Percentiles rank a stretch among this genome's conserved stretches.
phyloP scores from a whole-genome alignment of 2,888 invertebrate genomes.

The Callyntrura guangdongensis region DNA sequence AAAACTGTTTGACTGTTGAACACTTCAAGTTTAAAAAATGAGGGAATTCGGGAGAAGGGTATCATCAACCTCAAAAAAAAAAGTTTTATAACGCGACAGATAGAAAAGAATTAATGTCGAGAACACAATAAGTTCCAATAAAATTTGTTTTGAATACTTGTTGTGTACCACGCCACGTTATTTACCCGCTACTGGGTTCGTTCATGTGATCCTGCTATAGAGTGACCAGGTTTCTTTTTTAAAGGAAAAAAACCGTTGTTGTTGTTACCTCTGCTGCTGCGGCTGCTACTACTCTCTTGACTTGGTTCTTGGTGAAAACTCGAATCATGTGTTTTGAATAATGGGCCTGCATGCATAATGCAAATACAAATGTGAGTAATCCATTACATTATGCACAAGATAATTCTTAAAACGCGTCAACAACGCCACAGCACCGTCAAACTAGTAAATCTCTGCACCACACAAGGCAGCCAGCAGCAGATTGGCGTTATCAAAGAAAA shows the following conservation, averaged over 20 bases:
- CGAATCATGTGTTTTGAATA: conserved; percentile 71
- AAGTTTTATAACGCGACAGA: background rate
- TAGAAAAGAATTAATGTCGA: background rate
- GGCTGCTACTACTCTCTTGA: background rate
- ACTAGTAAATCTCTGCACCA: conserved; percentile 31
- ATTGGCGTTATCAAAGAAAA: conserved; percentile 18
- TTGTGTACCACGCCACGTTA: background rate
- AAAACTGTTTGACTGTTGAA: conserved; percentile 2
- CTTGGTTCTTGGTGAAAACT: conserved; percentile 61
- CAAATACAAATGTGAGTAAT: conserved; percentile 53
- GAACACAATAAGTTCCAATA: conserved; percentile 34
- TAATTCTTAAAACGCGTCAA: conserved; percentile 57
- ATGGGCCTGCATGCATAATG: conserved; percentile 66
- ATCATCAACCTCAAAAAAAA: conserved; percentile 1
- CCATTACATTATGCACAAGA: conserved; percentile 56
- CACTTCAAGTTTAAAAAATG: conserved; percentile 12
- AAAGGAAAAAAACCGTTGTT: background rate
- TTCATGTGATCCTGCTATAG: background rate
- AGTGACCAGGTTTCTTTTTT: conserved; percentile 10
- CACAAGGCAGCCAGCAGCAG: conserved; percentile 45
- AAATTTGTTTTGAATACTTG: conserved; percentile 5
- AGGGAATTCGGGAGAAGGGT: conserved; percentile 29
- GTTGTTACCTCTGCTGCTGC: background rate
- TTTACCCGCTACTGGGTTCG: conserved; percentile 12
- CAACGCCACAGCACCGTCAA: conserved; percentile 27